phyloP scores from a whole-genome alignment of 2,113 vertebrate species.

The Loxodonta africana region DNA sequence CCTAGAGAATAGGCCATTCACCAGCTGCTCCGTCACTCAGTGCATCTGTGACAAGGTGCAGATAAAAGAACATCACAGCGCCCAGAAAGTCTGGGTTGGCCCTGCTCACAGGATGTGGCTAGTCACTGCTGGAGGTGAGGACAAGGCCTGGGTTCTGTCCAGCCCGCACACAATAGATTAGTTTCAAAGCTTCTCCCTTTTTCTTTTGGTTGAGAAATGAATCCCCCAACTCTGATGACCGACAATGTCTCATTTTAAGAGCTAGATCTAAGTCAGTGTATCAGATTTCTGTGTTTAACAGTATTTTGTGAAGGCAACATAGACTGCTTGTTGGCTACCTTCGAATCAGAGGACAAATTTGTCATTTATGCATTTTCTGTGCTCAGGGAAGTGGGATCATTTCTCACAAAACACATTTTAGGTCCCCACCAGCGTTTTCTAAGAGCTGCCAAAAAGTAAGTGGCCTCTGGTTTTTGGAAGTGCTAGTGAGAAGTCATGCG shows the following conservation, averaged over 20 bases:
- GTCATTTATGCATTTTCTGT: conserved; percentile 5
- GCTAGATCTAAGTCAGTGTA: conserved; percentile 75
- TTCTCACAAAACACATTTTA: neutral
- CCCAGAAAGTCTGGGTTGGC: conserved; percentile 82
- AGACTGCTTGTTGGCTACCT: neutral
- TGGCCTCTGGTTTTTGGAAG: neutral
- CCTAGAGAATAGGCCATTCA: conserved; percentile 87
- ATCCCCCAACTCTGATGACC: conserved; percentile 83
- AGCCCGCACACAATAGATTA: conserved; percentile 81
- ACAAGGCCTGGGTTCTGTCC: conserved; percentile 75
- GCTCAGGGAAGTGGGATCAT: neutral
- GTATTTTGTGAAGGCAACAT: conserved; percentile 26
- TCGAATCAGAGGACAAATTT: conserved; percentile 26
- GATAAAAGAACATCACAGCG: conserved; percentile 82
- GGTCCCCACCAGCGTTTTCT: neutral
- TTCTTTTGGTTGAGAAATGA: conserved; percentile 80
- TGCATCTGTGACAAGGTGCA: conserved; percentile 86
- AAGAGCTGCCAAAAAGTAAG: neutral
- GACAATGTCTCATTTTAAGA: conserved; percentile 82
- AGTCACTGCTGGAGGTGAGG: conserved; percentile 81
- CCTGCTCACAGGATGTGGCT: conserved; percentile 86
- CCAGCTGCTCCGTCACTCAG: conserved; percentile 84
- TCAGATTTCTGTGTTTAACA: conserved; percentile 82
- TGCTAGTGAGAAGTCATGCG: neutral
- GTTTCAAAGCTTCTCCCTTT: conserved; percentile 87